Percentiles rank a stretch among this genome's conserved stretches.
phyloP scores from a whole-genome alignment of 23 tunicate species.

The Phallusia fumigata region DNA sequence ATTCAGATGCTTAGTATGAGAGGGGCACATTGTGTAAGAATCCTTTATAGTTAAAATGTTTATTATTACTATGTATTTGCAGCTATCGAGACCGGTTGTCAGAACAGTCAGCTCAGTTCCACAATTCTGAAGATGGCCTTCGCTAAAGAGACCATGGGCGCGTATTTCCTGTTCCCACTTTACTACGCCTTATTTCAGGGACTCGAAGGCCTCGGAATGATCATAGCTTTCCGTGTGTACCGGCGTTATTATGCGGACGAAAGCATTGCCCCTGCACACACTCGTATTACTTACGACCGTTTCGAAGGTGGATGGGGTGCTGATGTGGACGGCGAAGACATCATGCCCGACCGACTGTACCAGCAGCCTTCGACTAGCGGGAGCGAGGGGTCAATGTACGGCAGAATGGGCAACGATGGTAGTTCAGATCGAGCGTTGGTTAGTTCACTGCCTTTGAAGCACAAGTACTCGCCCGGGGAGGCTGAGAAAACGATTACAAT shows the following conservation, averaged over 20 bases:
- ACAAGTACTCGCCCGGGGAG: constrained; percentile 32
- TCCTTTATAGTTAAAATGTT: no score
- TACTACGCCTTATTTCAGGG: constrained; percentile 78
- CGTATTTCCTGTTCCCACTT: constrained; percentile 71
- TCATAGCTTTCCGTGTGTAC: constrained; percentile 51
- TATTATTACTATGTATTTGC: background rate
- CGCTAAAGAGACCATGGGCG: constrained; percentile 56
- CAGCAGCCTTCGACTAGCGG: constrained; percentile 28
- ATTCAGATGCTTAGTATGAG: no score
- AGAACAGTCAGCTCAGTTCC: constrained; percentile 83
- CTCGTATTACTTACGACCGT: constrained; percentile 71
- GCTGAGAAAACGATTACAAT: background rate
- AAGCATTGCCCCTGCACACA: constrained; percentile 39
- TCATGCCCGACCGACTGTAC: background rate
- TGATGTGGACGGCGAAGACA: constrained; percentile 40
- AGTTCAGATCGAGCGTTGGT: background rate
- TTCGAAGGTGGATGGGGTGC: constrained; percentile 54
- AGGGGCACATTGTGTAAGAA: no score
- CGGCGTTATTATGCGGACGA: constrained; percentile 46
- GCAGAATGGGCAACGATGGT: background rate
- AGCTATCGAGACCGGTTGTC: constrained; percentile 88
- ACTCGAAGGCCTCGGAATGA: constrained; percentile 61
- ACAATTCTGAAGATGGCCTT: constrained; percentile 80
- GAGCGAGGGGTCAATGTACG: constrained; percentile 23
- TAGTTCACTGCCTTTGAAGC: constrained; percentile 17